Evolutionary conservation across 2,113 vertebrate species (phyloP), one percentile per base, ranked within the genome.

Genomic region (Xenopus borealis): DNA sequence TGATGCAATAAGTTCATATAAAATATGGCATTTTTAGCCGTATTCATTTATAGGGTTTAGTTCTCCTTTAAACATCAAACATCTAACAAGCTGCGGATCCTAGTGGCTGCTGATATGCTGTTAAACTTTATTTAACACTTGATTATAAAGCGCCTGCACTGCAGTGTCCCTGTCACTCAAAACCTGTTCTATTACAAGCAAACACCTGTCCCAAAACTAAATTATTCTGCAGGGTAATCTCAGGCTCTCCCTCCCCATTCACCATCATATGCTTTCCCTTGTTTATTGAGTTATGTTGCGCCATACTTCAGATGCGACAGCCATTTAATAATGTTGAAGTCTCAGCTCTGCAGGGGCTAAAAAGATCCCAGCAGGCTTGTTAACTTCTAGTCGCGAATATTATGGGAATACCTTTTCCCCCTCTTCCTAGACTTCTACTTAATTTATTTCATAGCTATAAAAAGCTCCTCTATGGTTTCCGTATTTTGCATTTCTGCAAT

Each of bases 351-450:
- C 87, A 82, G 89, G 89, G 84, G 81, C 88, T 86, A 78, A 86
- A 85, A 88, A 89, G 83, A 86, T 89, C 88, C 85, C 89, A 87
- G 87, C 89, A 91, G 90, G 86, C 89, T 91, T 90, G 88, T 92
- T 91, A 90, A 84, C 87, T 90, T 88, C 84, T 84, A 69, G 81
- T 84, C 76, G 86, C 81, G 90, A 88, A 89, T 83, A 82, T 87
- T 88, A 86, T 81, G 80, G 86, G 85, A 79, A 91, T 82, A 87
- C 88, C 86, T 88, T 89, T 81, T 75, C 64, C 88, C n/a, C 76
- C 82, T 88, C 87, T 79, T 87, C 81, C 58, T 71, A 33, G 69
- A 69, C 68, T 83, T 86, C 85, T 82, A 84, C 83, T 89, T 89
- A 87, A 89, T 90, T 85, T 85, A 80, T 84, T 88, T 85, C 85